Percentiles rank a stretch among this genome's conserved stretches.
phyloP scores from a whole-genome alignment of 2,113 vertebrate genomes.

The Malaclemys terrapin region DNA sequence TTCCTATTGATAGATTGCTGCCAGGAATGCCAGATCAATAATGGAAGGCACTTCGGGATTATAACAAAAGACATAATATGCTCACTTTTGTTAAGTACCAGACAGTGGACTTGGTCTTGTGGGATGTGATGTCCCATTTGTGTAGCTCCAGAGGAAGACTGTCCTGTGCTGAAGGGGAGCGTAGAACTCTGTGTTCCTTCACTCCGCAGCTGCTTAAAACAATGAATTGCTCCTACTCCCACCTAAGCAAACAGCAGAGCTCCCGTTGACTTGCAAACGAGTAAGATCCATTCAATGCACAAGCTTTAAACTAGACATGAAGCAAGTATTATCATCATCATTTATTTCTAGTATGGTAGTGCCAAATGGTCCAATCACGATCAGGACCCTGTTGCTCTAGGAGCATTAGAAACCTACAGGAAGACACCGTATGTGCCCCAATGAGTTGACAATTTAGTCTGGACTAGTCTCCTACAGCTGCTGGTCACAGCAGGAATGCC shows the following conservation, averaged over 20 bases:
- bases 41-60: background rate
- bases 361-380: background rate
- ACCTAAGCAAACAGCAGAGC: background rate
- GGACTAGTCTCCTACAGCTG: background rate
- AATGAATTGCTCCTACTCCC: background rate
- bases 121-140: background rate
- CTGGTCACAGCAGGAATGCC: background rate
- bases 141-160: background rate
- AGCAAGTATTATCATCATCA: background rate
- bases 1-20: conserved; percentile 57
- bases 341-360: background rate
- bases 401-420: background rate
- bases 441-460: background rate
- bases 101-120: background rate
- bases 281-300: background rate
- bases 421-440: background rate
- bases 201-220: background rate
- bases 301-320: background rate
- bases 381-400: background rate
- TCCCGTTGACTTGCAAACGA: background rate
- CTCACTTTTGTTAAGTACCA: conserved; percentile 1
- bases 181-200: background rate
- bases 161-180: background rate
- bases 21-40: conserved; percentile 56
- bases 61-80: background rate